These are phyloP conservation scores for Cacatua alba DNA, from an alignment of 2,113 vertebrate genomes.

Conservation along the genomic window DNA sequence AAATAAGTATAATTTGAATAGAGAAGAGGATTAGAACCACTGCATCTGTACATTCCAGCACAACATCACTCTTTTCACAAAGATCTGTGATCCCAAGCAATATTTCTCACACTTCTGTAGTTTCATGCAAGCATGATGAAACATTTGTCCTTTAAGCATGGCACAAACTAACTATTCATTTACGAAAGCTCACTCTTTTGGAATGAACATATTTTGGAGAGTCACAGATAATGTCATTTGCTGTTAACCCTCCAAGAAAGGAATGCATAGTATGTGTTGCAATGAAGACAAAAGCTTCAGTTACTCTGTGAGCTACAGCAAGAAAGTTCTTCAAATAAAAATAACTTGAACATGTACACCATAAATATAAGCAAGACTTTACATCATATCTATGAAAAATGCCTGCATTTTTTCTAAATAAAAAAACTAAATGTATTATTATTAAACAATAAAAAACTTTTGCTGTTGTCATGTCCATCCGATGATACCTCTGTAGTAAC, in stretches of 20 bases:
- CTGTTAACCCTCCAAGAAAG: constrained; percentile 14
- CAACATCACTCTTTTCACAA: background rate
- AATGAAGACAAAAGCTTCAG: background rate
- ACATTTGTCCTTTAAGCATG: background rate
- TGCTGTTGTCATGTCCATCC: background rate
- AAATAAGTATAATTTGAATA: background rate
- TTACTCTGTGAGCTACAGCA: background rate
- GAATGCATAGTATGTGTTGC: background rate
- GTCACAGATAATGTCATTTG: background rate
- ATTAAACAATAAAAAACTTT: background rate
- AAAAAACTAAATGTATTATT: background rate
- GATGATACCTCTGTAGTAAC: background rate
- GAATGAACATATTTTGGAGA: background rate
- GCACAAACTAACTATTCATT: background rate
- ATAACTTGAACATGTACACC: background rate
- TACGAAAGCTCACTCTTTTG: background rate
- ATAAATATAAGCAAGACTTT: background rate
- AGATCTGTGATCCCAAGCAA: background rate
- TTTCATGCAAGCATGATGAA: background rate
- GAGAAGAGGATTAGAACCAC: background rate
- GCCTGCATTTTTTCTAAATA: background rate
- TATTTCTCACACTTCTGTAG: background rate
- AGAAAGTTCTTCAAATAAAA: constrained; percentile 15
- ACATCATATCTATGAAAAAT: background rate
- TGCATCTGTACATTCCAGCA: background rate